Conservation (phyloP, 2,797 vertebrate species). For the Echeneis naucrates region DNA sequence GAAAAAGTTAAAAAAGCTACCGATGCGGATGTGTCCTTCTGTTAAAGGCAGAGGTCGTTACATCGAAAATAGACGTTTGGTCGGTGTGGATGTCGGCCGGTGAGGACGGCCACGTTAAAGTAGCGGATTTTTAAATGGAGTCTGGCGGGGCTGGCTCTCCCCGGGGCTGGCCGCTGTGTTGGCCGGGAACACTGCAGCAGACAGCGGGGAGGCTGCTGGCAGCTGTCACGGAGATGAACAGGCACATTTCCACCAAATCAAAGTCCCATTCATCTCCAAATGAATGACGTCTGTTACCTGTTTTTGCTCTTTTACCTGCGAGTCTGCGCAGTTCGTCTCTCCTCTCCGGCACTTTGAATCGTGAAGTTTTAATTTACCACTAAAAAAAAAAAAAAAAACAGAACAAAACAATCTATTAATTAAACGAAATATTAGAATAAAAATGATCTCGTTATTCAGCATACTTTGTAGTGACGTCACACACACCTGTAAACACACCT, state of each 20-base stretch:
- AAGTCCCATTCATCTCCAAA: background rate
- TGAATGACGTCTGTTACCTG: constrained; percentile 3
- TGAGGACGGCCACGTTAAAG: constrained; percentile 4
- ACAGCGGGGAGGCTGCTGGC: constrained; percentile 13
- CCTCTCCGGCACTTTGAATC: background rate
- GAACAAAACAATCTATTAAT: no score
- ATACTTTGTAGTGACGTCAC: constrained; percentile 3
- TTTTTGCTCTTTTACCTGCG: background rate
- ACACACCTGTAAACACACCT: background rate
- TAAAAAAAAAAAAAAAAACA: background rate
- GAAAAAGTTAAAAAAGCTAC: background rate
- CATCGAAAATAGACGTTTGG: rapidly evolving
- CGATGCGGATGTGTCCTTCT: background rate
- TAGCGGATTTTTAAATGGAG: background rate
- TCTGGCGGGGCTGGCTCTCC: background rate
- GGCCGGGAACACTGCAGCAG: background rate
- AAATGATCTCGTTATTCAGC: no score
- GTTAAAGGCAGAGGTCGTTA: no score
- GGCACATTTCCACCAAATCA: background rate
- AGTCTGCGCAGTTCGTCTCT: background rate
- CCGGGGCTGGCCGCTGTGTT: background rate
- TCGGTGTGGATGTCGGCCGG: background rate
- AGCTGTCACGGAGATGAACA: constrained; percentile 35
- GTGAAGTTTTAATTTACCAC: background rate
- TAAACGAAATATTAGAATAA: no score